Evolutionary conservation across 1,140 invertebrate species (phyloP), one percentile per base, ranked within the genome.

Genomic region (Drosophila miranda): DNA sequence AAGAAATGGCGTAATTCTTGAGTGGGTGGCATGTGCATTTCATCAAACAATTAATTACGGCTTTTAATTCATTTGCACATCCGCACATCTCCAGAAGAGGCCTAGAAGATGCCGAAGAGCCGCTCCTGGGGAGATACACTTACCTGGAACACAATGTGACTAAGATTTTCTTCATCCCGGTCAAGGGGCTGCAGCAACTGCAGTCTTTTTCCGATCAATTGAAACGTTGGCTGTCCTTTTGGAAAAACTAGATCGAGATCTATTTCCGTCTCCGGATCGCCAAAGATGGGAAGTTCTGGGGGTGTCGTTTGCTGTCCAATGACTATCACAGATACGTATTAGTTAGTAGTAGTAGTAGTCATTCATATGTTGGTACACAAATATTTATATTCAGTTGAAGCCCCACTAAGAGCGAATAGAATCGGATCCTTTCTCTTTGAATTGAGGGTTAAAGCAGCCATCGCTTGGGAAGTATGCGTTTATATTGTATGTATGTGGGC

Each of bases 91-190:
- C 19, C 19, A 19, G 16, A 16, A 16, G 16, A 16, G 16, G 16
- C 16, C 19, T 19, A 2, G 19, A 19, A 26, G 11, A 38, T 3
- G 3, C 3, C 34, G 34, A 11, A 16, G 42, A 52, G 19, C 14
- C 38, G 50, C 16, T 26, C 4, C 23, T 19, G 30, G 50, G 11
- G 34, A 19, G 28, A 34, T 6, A 34, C 50, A 28, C 76, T 77
- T 91, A 97, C 96, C 94, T 97, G 96, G 90, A 97, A 96, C 2
- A 97, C 95, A 89, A 97, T 94, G 90, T 97, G 96, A 41, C 96
- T 97, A 38, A 97, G 92, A 91, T 96, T 96, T 76, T 96, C 95
- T 52, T 94, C 94, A 91, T 98, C 97, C 80, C 96, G 94, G 90
- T 98, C 97, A 30, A 98, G 90, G 0, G 96, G 96, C 67, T 95